Conservation (phyloP, 2,888 invertebrate genomes). For the Mellilla xanthometata region DNA sequence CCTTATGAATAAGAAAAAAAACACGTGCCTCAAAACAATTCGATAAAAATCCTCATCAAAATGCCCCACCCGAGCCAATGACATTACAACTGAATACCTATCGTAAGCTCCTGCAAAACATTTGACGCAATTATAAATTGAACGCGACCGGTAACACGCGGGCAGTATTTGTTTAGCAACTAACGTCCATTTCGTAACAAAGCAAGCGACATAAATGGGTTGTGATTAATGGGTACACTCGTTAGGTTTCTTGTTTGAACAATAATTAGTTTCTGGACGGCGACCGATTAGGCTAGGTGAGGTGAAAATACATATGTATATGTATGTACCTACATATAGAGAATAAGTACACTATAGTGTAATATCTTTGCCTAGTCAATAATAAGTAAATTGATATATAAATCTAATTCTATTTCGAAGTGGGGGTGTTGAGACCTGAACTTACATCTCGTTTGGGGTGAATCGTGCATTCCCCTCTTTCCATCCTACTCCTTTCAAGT, state of each 20-base stretch:
- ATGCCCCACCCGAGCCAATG: background rate
- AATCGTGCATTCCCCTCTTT: too few relatives aligned
- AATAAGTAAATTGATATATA: too few relatives aligned
- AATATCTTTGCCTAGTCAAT: too few relatives aligned
- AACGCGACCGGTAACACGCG: slow-evolving; percentile 11
- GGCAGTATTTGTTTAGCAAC: slow-evolving; percentile 35
- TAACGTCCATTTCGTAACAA: slow-evolving; percentile 50
- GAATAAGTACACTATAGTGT: too few relatives aligned
- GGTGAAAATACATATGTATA: slow-evolving; percentile 8
- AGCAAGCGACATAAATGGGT: slow-evolving; percentile 46
- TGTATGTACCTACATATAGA: too few relatives aligned
- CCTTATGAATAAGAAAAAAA: too few relatives aligned
- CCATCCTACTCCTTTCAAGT: too few relatives aligned
- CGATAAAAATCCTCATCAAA: too few relatives aligned
- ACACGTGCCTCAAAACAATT: too few relatives aligned
- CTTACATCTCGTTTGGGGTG: too few relatives aligned
- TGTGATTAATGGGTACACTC: slow-evolving; percentile 61
- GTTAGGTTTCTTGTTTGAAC: slow-evolving; percentile 64
- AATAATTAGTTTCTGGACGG: slow-evolving; percentile 51
- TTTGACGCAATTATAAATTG: slow-evolving; percentile 24
- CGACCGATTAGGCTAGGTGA: slow-evolving; percentile 25
- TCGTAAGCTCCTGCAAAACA: slow-evolving; percentile 14
- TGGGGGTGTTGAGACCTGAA: too few relatives aligned
- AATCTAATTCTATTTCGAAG: too few relatives aligned
- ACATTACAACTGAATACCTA: slow-evolving; percentile 10